Percentiles rank a stretch among this genome's conserved stretches.
Conservation (phyloP, 2,113 vertebrate species). For the Pycnonotus jocosus region DNA sequence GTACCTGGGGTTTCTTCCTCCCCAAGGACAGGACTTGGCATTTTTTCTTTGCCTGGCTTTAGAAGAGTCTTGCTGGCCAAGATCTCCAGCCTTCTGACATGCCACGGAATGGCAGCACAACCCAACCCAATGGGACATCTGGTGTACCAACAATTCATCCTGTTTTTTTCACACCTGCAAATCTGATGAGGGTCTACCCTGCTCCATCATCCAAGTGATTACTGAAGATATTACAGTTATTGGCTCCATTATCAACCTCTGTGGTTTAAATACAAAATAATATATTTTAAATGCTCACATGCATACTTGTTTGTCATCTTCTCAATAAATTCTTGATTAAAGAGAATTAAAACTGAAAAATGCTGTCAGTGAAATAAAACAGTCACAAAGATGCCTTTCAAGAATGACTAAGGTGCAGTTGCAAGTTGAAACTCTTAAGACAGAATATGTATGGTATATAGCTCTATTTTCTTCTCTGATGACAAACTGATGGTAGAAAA, state of each 20-base stretch:
- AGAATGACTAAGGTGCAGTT: background rate
- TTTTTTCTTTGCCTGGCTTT: background rate
- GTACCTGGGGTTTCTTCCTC: background rate
- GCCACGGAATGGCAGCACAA: background rate
- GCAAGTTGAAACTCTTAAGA: background rate
- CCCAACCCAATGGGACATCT: background rate
- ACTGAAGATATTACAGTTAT: background rate
- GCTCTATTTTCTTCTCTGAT: background rate
- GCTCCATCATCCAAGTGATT: background rate
- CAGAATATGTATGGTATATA: fast-evolving
- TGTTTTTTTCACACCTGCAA: background rate
- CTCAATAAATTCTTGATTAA: background rate
- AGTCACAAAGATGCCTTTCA: background rate
- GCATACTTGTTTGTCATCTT: background rate
- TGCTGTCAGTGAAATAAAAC: background rate
- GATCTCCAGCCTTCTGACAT: background rate
- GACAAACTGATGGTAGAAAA: background rate
- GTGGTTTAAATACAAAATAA: background rate
- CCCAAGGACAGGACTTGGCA: background rate
- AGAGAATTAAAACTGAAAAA: background rate
- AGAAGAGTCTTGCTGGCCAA: background rate
- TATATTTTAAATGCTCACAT: background rate
- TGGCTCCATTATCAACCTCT: background rate
- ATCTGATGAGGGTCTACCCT: background rate
- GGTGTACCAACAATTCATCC: background rate